Conservation (phyloP, 2,888 invertebrate genomes). For the Seira ritae region DNA sequence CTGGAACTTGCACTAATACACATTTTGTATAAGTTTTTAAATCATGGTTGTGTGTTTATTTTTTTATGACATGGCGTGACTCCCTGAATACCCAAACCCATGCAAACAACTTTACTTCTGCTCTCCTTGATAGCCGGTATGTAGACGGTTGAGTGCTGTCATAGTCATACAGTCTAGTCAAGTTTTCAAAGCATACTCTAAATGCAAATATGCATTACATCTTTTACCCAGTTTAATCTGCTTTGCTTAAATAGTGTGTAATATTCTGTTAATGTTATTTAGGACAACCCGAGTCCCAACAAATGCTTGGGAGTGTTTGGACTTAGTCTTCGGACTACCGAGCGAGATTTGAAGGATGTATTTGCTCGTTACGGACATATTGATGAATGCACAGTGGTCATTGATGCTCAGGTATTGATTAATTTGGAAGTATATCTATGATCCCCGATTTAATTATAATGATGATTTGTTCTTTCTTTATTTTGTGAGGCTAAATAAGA, state of each 20-base stretch:
- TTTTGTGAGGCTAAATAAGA: neutral
- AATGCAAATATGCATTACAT: too few relatives aligned
- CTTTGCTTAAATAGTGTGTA: too few relatives aligned
- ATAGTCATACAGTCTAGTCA: neutral
- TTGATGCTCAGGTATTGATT: constrained; percentile 71
- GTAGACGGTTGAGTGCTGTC: constrained; percentile 33
- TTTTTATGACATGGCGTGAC: constrained; percentile 43
- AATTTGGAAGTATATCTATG: neutral
- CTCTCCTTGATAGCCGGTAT: constrained; percentile 53
- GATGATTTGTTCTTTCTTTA: neutral
- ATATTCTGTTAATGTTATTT: too few relatives aligned
- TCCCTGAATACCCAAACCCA: constrained; percentile 23
- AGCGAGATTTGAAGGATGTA: constrained; percentile 78
- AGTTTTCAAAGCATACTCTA: neutral
- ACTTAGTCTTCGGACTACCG: constrained; percentile 79
- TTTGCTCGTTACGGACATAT: constrained; percentile 79
- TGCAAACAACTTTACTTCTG: constrained; percentile 35
- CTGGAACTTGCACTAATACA: too few relatives aligned
- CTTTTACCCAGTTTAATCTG: too few relatives aligned
- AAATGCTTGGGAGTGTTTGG: constrained; percentile 80
- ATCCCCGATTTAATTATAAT: neutral
- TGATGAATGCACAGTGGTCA: constrained; percentile 75
- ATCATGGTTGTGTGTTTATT: constrained; percentile 39
- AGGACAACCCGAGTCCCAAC: constrained; percentile 78
- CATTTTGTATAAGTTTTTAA: too few relatives aligned